Conservation (phyloP, 2,888 invertebrate genomes). For the Tromatobia lineatoria region DNA sequence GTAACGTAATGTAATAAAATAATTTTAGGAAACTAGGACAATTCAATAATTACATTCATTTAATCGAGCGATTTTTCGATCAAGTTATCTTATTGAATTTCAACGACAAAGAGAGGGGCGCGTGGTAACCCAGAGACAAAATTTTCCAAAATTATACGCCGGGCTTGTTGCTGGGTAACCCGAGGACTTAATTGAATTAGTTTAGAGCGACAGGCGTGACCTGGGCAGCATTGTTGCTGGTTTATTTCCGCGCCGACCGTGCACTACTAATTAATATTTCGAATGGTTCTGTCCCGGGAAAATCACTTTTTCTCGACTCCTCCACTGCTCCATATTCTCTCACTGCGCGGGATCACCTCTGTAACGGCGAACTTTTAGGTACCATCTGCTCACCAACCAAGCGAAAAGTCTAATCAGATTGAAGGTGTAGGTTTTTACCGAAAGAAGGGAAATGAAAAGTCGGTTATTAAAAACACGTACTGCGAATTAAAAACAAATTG, state of each 20-base stretch:
- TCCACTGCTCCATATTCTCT: not conserved
- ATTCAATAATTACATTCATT: not conserved
- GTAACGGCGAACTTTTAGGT: slow-evolving; percentile 24
- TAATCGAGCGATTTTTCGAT: not conserved
- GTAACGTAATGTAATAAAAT: too few species aligned
- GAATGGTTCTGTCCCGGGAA: slow-evolving; percentile 67
- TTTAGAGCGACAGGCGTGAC: slow-evolving; percentile 63
- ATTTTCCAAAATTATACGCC: slow-evolving; percentile 52
- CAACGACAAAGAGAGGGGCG: not conserved
- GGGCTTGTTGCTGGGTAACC: slow-evolving; percentile 55
- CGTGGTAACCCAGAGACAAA: not conserved
- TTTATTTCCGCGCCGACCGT: slow-evolving; percentile 69
- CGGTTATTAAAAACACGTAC: not conserved
- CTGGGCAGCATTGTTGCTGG: slow-evolving; percentile 31
- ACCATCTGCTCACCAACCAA: slow-evolving; percentile 29
- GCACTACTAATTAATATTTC: slow-evolving; percentile 75
- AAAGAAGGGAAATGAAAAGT: slow-evolving; percentile 1
- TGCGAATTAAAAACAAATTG: not conserved
- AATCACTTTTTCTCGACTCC: slow-evolving; percentile 58
- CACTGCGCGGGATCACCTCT: not conserved
- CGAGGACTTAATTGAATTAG: slow-evolving; percentile 76
- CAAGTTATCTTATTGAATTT: not conserved
- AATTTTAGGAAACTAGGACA: too few species aligned
- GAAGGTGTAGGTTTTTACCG: not conserved
- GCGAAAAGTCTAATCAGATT: slow-evolving; percentile 42